These are phyloP conservation scores for Catharus ustulatus DNA, from an alignment of 2,797 vertebrate species.

Conservation along the genomic window DNA sequence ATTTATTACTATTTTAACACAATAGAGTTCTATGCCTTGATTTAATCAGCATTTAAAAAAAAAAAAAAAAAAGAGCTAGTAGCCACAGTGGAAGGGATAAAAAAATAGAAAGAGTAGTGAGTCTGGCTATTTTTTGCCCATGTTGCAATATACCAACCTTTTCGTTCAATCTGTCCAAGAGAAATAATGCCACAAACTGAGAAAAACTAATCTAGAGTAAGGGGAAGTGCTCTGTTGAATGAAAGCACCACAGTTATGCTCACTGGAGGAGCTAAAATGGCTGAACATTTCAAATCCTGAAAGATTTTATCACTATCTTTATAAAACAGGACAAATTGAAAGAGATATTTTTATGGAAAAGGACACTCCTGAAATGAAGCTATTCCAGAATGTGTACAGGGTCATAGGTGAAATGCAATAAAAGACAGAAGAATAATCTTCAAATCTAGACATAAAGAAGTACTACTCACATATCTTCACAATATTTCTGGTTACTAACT, in stretches of 20 bases:
- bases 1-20: neutral
- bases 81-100: neutral
- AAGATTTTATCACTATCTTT: neutral
- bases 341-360: neutral
- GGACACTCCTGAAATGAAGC: neutral
- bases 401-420: neutral
- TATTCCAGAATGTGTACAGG: neutral
- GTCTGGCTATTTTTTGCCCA: neutral
- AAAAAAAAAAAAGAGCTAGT: neutral
- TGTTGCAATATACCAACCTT: neutral
- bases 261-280: neutral
- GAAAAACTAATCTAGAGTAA: neutral
- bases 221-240: neutral
- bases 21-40: neutral
- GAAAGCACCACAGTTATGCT: neutral
- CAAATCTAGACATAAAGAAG: neutral
- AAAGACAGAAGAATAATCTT: neutral
- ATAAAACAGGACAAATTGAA: neutral
- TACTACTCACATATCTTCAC: neutral
- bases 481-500: neutral
- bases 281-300: neutral
- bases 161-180: neutral
- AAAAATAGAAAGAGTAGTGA: neutral
- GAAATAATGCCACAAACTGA: neutral
- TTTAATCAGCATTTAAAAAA: neutral